Evolutionary conservation across 2,797 vertebrate species (phyloP).

Genomic region (Lepus townsendii): DNA sequence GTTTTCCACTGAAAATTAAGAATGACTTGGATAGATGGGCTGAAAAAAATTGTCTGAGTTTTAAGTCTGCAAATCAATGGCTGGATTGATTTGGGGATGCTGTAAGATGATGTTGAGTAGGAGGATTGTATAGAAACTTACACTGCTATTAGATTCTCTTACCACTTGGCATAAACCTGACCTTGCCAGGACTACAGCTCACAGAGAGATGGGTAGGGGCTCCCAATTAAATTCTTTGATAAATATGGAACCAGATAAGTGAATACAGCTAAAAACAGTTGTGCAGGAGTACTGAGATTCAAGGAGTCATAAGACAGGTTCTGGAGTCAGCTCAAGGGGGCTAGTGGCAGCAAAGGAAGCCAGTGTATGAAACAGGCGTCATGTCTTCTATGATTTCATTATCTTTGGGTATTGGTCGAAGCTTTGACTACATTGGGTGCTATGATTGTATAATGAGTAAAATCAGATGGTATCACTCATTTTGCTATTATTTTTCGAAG

Average conservation of each 20-base stretch:
- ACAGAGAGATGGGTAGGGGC: background rate
- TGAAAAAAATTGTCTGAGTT: background rate
- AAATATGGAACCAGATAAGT: background rate
- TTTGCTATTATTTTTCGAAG: slow-evolving; percentile 44
- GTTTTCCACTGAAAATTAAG: slow-evolving; percentile 25
- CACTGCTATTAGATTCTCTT: slow-evolving; percentile 1
- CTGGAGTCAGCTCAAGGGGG: background rate
- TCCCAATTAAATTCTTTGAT: background rate
- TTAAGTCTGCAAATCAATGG: background rate
- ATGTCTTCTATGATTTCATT: background rate
- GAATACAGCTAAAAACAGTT: background rate
- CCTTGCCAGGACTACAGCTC: background rate
- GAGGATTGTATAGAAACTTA: background rate
- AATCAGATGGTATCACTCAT: background rate
- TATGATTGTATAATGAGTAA: background rate
- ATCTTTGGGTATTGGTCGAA: background rate
- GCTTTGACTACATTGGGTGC: background rate
- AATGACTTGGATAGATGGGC: slow-evolving; percentile 26
- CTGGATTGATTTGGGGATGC: background rate
- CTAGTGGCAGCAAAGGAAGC: background rate
- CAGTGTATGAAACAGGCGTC: background rate
- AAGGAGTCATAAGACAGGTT: background rate
- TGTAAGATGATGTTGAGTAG: background rate
- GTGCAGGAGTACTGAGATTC: background rate
- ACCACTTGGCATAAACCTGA: background rate